Conservation (phyloP, 2,113 vertebrate genomes). For the Vireo altiloquus region DNA sequence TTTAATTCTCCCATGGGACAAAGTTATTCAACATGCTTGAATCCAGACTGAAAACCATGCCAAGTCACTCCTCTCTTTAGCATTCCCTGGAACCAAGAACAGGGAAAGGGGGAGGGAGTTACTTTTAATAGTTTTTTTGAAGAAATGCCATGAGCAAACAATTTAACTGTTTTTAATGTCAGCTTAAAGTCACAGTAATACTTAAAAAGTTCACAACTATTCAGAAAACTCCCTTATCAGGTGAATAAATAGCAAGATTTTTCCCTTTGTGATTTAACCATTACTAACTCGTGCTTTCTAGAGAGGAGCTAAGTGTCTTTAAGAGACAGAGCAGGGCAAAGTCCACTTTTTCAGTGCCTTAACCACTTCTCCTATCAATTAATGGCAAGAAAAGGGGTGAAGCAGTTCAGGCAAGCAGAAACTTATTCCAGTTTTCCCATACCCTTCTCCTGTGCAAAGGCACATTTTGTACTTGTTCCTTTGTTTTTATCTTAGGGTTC, state of each 20-base stretch:
- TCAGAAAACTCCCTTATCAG: neutral
- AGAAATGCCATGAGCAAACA: slow-evolving; percentile 15
- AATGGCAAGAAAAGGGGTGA: neutral
- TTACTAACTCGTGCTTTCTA: neutral
- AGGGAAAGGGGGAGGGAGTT: slow-evolving; percentile 1
- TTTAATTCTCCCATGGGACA: neutral
- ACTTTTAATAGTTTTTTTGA: slow-evolving; percentile 30
- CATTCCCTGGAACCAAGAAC: neutral
- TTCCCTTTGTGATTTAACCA: neutral
- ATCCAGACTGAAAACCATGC: neutral
- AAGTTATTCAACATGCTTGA: slow-evolving; percentile 4
- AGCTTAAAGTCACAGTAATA: neutral
- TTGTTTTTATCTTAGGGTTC: neutral
- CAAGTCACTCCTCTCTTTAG: slow-evolving; percentile 33
- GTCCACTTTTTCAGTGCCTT: neutral
- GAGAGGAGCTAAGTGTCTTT: neutral
- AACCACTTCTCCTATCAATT: slow-evolving; percentile 10
- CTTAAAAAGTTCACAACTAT: neutral
- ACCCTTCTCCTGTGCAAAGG: neutral
- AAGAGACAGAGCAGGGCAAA: neutral
- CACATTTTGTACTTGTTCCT: neutral
- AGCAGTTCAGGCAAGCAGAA: neutral
- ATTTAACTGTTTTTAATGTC: neutral
- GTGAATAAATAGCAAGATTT: neutral
- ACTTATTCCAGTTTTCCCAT: neutral